phyloP scores from a whole-genome alignment of 2,888 invertebrate genomes.

The Trachelus tabidus region DNA sequence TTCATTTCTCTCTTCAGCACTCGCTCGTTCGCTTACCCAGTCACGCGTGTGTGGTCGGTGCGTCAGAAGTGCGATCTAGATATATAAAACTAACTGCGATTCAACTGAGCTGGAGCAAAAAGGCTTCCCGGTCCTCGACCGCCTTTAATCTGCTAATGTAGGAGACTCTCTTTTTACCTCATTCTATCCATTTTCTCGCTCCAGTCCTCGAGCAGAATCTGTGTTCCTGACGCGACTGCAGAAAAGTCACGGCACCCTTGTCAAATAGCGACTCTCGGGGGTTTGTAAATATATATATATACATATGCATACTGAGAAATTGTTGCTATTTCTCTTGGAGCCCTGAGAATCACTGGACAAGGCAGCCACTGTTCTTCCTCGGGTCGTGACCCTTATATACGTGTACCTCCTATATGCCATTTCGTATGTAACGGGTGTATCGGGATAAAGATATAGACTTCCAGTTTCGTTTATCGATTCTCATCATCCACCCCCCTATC shows the following conservation, averaged over 20 bases:
- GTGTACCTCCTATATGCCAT: neutral
- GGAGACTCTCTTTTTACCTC: neutral
- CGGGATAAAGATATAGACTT: neutral
- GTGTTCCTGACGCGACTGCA: neutral
- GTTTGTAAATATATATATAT: neutral
- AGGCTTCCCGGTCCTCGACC: slow-evolving; percentile 1
- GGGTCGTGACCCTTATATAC: neutral
- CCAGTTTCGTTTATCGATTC: neutral
- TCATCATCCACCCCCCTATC: neutral
- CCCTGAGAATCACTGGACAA: neutral
- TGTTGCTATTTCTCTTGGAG: neutral
- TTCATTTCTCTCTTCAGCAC: no score
- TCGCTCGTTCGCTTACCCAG: neutral
- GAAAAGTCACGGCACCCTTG: neutral
- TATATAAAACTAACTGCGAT: neutral
- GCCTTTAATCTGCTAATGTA: slow-evolving; percentile 22
- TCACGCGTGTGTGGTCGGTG: neutral
- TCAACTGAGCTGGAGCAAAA: neutral
- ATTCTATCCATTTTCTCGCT: neutral
- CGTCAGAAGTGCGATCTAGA: neutral
- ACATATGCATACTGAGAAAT: neutral
- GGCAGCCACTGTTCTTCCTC: neutral
- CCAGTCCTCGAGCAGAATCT: neutral
- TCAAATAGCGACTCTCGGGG: neutral
- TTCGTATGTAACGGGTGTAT: neutral